Conservation (phyloP, 2,113 vertebrate species). For the Chamaea fasciata region DNA sequence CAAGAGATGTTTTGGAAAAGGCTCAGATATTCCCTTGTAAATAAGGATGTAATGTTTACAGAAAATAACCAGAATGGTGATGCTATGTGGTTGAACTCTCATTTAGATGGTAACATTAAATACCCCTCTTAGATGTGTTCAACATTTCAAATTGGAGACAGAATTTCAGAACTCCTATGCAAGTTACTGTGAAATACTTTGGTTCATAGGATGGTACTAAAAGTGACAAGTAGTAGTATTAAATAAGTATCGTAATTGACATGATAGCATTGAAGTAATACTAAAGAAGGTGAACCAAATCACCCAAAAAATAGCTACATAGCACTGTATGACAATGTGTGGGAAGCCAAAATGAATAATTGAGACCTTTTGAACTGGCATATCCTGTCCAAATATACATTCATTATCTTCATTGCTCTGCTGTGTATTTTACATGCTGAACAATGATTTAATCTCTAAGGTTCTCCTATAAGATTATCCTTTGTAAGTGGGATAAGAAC, state of each 20-base stretch:
- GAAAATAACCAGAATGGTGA: background rate
- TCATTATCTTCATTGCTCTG: background rate
- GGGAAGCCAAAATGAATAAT: background rate
- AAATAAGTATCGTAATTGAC: background rate
- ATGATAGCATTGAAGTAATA: background rate
- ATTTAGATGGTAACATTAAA: background rate
- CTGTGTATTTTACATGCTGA: background rate
- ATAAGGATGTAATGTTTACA: background rate
- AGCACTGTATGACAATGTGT: background rate
- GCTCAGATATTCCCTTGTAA: conserved; percentile 24
- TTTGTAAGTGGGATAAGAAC: background rate
- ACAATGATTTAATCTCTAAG: background rate
- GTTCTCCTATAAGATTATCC: background rate
- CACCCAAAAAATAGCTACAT: background rate
- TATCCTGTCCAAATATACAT: background rate
- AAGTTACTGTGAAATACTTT: background rate
- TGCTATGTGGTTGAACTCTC: background rate
- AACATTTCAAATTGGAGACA: background rate
- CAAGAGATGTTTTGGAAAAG: background rate
- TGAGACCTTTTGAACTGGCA: background rate
- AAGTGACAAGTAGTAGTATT: background rate
- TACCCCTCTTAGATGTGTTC: background rate
- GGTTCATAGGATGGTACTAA: background rate
- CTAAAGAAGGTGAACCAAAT: background rate
- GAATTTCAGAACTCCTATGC: background rate